Evolutionary conservation across 1,140 invertebrate species (phyloP).

Genomic region (Colletes latitarsis): DNA sequence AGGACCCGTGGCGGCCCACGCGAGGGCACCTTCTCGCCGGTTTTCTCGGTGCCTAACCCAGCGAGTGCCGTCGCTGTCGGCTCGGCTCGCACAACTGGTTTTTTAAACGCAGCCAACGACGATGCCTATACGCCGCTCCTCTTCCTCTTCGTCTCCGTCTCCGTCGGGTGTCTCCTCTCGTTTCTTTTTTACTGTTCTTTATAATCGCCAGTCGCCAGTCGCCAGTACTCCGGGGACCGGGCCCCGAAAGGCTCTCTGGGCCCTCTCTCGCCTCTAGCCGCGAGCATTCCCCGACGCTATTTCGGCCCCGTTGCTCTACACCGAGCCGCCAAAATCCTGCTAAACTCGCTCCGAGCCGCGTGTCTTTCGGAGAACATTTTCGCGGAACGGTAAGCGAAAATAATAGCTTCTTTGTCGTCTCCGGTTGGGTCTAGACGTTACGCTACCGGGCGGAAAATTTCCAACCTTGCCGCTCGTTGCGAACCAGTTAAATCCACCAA

Average conservation of each 20-base stretch:
- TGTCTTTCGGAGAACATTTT: constrained; percentile 20
- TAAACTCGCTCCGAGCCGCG: constrained; percentile 48
- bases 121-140: constrained; percentile 78
- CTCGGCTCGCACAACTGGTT: constrained; percentile 79
- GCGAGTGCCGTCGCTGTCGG: constrained; percentile 69
- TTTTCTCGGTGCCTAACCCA: constrained; percentile 55
- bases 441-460: no score
- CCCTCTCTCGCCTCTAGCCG: constrained; percentile 72
- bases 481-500: no score
- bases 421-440: no score
- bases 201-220: constrained; percentile 80
- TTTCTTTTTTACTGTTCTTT: constrained; percentile 81
- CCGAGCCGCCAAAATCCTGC: constrained; percentile 61
- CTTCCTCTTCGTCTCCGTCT: constrained; percentile 31
- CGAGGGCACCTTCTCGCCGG: constrained; percentile 69
- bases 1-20: constrained; percentile 78
- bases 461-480: no score
- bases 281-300: constrained; percentile 75
- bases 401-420: neutral
- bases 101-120: constrained; percentile 80
- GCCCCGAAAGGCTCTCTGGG: constrained; percentile 61
- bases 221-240: constrained; percentile 71
- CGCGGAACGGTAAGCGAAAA: neutral
- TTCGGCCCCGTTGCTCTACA: constrained; percentile 53
- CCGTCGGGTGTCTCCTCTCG: constrained; percentile 61